Conservation (phyloP, 2,797 vertebrate genomes). For the Hemibagrus guttatus region DNA sequence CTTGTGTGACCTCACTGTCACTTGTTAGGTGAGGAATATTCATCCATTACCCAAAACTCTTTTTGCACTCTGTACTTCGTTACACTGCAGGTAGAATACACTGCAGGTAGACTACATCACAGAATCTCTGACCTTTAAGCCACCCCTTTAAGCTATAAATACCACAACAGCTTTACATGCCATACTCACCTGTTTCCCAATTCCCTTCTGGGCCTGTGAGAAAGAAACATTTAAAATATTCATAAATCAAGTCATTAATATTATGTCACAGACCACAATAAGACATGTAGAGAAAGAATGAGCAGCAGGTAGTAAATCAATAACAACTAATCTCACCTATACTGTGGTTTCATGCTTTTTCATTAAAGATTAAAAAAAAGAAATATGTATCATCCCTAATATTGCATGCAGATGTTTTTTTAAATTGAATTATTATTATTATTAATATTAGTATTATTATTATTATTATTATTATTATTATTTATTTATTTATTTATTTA, state of each 20-base stretch:
- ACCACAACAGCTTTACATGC: slow-evolving; percentile 21
- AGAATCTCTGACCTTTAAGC: slow-evolving; percentile 21
- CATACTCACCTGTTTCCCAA: slow-evolving; percentile 34
- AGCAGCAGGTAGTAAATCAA: slow-evolving; percentile 1
- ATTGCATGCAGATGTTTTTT: neutral
- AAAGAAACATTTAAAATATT: neutral
- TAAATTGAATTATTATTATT: too few species aligned
- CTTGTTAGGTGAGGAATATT: neutral
- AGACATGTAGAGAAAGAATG: neutral
- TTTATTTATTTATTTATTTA: too few species aligned
- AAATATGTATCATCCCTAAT: neutral
- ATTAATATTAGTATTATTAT: too few species aligned
- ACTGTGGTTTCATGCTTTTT: neutral
- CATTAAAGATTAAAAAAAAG: neutral
- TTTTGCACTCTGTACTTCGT: neutral
- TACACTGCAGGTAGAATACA: neutral
- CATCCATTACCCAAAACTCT: neutral
- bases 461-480: too few species aligned
- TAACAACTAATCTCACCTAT: neutral
- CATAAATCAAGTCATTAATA: slow-evolving; percentile 19
- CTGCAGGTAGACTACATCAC: slow-evolving; percentile 4
- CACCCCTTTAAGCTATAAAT: slow-evolving; percentile 27
- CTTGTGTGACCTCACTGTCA: neutral
- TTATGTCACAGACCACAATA: neutral
- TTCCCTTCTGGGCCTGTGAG: slow-evolving; percentile 40